Conservation (phyloP, 64 coral and sea anemone genomes). For the Montipora efflorescens region DNA sequence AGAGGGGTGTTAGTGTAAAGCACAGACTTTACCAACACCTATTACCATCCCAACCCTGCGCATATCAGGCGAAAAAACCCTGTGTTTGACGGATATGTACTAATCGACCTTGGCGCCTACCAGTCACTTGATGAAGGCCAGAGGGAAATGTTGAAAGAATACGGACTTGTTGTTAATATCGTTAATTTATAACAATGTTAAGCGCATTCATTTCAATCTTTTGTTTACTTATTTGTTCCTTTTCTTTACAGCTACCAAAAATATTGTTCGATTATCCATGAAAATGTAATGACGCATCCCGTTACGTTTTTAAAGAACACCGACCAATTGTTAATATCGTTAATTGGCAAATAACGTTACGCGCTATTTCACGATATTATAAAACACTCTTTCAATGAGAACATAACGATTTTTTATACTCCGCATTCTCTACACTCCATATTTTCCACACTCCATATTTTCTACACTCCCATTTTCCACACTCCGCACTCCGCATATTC, state of each 20-base stretch:
- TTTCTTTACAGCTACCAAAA: background rate
- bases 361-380: background rate
- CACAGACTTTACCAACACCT: slow-evolving; percentile 50
- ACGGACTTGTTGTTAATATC: background rate
- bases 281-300: background rate
- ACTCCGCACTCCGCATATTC: no score
- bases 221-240: no score
- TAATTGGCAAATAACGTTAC: background rate
- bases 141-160: background rate
- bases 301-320: background rate
- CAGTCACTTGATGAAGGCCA: slow-evolving; percentile 14
- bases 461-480: no score
- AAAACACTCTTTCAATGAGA: no score
- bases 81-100: slow-evolving; percentile 1
- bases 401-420: no score
- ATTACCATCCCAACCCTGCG: slow-evolving; percentile 49
- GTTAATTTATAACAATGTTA: background rate
- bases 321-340: background rate
- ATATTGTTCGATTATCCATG: background rate
- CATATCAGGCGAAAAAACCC: slow-evolving; percentile 53
- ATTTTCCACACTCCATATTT: no score
- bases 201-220: background rate
- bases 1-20: slow-evolving; percentile 42
- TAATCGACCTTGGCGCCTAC: slow-evolving; percentile 2
- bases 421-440: no score